Evolutionary conservation across 2,888 invertebrate species (phyloP), one percentile per base, ranked within the genome.

Genomic region (Melinopterus prodromus): DNA sequence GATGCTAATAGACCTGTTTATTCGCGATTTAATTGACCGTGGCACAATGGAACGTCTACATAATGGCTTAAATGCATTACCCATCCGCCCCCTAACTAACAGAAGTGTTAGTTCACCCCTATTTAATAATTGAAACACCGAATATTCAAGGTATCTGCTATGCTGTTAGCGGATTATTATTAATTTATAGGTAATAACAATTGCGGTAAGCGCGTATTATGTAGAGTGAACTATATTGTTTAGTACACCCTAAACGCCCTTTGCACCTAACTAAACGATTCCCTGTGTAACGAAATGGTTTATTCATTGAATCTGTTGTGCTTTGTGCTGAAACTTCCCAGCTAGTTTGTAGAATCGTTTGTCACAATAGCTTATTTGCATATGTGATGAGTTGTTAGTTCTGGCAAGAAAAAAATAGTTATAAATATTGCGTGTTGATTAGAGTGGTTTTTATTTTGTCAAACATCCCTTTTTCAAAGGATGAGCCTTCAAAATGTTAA

Each of bases 61-160:
- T 53, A 53, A 53, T 53, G 53, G 53, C 53, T 53, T 53, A 53
- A 53, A 53, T 53, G 53, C 53, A 53, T 53, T 53, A 53, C 53
- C 53, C 53, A 9, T 9, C 12, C 53, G 53, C 53, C 1, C 7
- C 53, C 53, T 12, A 12, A 53, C 53, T 53, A 53, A 7, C 53
- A 53, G 53, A 53, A 53, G 53, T 53, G 53, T 53, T 53, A 53
- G 53, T 53, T 53, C 53, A 53, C 53, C 53, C 12, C 53, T 12
- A 53, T 3, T 53, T 53, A 53, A 53, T 53, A 53, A 53, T 53
- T 53, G 53, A 53, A 53, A 53, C 53, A 53, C 5, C 53, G 53
- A 53, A 53, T 53, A 53, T 53, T 12, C 53, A 7, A 53, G 12
- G 53, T 53, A 9, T 2, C 53, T 53, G 2, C 53, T 9, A 26